Conservation (phyloP, 2,888 invertebrate genomes). For the Himalopsyche anomala region DNA sequence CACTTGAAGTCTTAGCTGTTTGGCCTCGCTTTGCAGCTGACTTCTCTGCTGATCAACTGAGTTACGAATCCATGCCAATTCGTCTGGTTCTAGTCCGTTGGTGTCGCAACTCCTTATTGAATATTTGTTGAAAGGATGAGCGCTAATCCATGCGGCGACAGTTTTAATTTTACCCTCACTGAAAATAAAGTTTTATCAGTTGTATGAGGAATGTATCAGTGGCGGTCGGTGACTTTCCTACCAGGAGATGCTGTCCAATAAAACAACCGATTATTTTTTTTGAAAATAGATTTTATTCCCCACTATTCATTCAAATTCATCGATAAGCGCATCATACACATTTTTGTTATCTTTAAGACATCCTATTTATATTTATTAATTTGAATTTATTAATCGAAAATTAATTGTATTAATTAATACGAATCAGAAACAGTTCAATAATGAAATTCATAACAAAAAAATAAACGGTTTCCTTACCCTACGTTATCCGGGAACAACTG, state of each 20-base stretch:
- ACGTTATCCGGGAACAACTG: conserved; percentile 80
- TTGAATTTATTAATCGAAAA: no score
- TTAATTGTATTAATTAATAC: background rate
- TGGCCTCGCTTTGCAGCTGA: conserved; percentile 69
- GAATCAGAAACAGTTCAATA: background rate
- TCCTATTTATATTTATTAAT: no score
- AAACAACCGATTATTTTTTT: no score
- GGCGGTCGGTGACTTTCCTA: no score
- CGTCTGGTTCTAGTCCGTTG: conserved; percentile 82
- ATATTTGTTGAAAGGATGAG: conserved; percentile 80
- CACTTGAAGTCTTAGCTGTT: conserved; percentile 83
- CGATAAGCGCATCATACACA: no score
- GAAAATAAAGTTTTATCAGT: conserved; percentile 39
- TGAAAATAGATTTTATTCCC: no score
- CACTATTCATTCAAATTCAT: no score
- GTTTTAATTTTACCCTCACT: conserved; percentile 74
- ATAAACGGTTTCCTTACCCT: conserved; percentile 71
- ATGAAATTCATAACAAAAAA: conserved; percentile 5
- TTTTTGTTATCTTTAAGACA: no score
- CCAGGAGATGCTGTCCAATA: no score
- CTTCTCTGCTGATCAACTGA: conserved; percentile 71
- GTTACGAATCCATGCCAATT: conserved; percentile 72
- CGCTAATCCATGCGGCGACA: conserved; percentile 83
- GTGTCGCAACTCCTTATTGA: conserved; percentile 83
- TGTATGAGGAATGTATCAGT: background rate